These are phyloP conservation scores for Catocala nupta DNA, from an alignment of 2,888 invertebrate genomes.

Conservation along the genomic window DNA sequence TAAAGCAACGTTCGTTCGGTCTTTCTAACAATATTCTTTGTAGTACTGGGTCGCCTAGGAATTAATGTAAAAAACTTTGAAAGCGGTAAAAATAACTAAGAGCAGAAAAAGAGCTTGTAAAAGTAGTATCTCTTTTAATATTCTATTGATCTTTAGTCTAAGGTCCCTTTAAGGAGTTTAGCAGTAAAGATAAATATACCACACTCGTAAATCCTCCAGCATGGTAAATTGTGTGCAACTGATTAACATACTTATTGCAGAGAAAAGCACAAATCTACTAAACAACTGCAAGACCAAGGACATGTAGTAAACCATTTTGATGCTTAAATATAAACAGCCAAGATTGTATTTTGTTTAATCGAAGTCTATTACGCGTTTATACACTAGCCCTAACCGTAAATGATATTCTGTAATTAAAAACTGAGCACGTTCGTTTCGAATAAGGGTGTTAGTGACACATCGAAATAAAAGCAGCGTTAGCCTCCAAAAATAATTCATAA, in stretches of 20 bases:
- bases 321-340: background rate
- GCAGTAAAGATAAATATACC: background rate
- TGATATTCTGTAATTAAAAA: too few relatives aligned
- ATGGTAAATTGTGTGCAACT: background rate
- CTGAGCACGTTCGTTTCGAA: too few relatives aligned
- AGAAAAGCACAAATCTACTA: background rate
- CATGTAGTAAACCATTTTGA: conserved; percentile 1
- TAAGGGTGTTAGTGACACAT: conserved; percentile 5
- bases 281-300: background rate
- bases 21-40: too few relatives aligned
- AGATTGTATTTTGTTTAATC: background rate
- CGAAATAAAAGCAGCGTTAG: conserved; percentile 20
- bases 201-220: background rate
- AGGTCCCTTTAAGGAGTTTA: background rate
- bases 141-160: background rate
- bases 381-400: background rate
- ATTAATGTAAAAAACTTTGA: too few relatives aligned
- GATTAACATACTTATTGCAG: conserved; percentile 1
- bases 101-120: too few relatives aligned
- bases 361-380: background rate
- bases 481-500: conserved; percentile 32
- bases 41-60: too few relatives aligned
- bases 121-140: too few relatives aligned
- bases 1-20: too few relatives aligned
- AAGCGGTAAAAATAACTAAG: too few relatives aligned